Conservation (phyloP, 2,888 invertebrate genomes). For the Cheilosia grossa region DNA sequence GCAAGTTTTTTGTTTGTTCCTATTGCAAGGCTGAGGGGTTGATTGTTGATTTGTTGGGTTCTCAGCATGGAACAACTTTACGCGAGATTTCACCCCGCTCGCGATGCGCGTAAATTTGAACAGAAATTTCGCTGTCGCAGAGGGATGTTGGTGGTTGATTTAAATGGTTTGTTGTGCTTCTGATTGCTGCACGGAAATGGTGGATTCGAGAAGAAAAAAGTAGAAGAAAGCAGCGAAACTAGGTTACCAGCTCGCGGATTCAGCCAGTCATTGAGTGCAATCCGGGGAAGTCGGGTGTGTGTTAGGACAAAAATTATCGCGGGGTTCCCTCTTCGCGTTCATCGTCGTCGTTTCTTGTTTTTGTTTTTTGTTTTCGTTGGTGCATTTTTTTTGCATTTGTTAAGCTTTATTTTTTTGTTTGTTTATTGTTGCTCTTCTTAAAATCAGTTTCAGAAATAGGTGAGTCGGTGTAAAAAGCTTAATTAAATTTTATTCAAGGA, state of each 20-base stretch:
- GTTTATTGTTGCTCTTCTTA: background rate
- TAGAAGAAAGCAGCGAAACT: slow-evolving; percentile 28
- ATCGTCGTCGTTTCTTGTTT: slow-evolving; percentile 37
- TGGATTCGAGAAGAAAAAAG: slow-evolving; percentile 15
- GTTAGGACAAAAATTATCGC: slow-evolving; percentile 53
- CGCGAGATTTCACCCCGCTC: slow-evolving; percentile 46
- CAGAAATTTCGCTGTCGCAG: slow-evolving; percentile 13
- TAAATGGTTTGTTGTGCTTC: slow-evolving; percentile 54
- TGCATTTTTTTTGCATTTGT: slow-evolving; percentile 37
- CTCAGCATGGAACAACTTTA: slow-evolving; percentile 55
- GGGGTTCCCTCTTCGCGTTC: slow-evolving; percentile 36
- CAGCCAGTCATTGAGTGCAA: slow-evolving; percentile 81
- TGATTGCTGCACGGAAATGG: slow-evolving; percentile 33
- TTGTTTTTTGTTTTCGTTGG: slow-evolving; percentile 32
- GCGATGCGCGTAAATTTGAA: slow-evolving; percentile 54
- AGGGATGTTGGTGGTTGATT: slow-evolving; percentile 70
- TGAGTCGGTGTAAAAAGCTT: slow-evolving; percentile 30
- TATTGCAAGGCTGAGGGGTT: slow-evolving; percentile 32
- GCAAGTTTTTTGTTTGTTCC: background rate
- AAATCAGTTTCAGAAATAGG: slow-evolving; percentile 5
- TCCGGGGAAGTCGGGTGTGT: slow-evolving; percentile 82
- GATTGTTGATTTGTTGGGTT: slow-evolving; percentile 15
- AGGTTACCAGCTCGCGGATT: slow-evolving; percentile 75
- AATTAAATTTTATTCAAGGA: slow-evolving; percentile 9
- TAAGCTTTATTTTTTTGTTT: slow-evolving; percentile 44